Evolutionary conservation across 2,888 invertebrate genomes (phyloP), one percentile per base, ranked within the genome.

Genomic region (Myathropa florea): DNA sequence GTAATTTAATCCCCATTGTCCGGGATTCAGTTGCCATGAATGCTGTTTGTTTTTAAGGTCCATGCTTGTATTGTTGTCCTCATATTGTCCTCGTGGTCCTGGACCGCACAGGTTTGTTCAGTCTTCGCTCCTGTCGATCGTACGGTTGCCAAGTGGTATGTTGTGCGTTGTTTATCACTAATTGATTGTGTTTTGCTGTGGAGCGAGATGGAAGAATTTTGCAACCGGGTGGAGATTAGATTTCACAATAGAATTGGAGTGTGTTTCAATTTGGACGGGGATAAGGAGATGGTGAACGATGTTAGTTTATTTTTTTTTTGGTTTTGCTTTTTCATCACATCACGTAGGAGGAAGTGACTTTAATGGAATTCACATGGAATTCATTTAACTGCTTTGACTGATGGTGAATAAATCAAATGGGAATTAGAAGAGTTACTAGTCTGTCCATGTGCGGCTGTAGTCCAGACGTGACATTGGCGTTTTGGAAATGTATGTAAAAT

Each of bases 1-100:
- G 86, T 86, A 86, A 86, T 86, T 86, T 79, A 86, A 86, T 86
- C 86, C 82, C 78, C 79, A 86, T 86, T 86, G 86, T 86, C 71
- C 86, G 61, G 86, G 75, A 83, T 86, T 79, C 75, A 83, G 83
- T 86, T 78, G 79, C 78, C 78, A 84, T 84, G 75, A 80, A 75
- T 84, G 84, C 79, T 84, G 73, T 83, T 78, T 83, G 79, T 73
- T 79, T 83, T 83, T 83, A 67, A 79, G 83, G 83, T 67, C 67
- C 71, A 18, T 18, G 67, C 71, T 78, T 83, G 83, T 65, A 61
- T 83, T 78, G 76, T 70, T 82, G 81, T 76, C 76, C 61, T 78
- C 59, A 55, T 60, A 61, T 55, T 28, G 76, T 72, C 33, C 55
- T 67, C 39, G 72, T 81, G 73, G 67, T 59, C 64, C 63, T 70